Conservation (phyloP, 2,113 vertebrate genomes). For the Otis tarda region DNA sequence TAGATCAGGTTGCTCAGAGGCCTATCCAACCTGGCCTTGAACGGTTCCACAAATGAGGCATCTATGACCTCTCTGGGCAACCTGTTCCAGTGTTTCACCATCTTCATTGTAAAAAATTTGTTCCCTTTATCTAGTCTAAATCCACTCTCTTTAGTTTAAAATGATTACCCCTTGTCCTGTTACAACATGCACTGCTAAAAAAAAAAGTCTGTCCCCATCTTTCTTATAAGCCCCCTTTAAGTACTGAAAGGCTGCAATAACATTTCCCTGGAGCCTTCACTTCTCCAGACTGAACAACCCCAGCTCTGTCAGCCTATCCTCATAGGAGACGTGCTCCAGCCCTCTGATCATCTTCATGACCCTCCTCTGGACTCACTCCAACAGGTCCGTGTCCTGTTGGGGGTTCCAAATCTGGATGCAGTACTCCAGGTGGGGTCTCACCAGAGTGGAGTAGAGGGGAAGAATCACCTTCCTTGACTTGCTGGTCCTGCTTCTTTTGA, state of each 20-base stretch:
- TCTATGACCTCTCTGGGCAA: too few species aligned
- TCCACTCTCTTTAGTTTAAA: too few species aligned
- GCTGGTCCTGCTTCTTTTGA: fast-evolving
- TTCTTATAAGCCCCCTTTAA: not conserved
- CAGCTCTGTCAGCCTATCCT: not conserved
- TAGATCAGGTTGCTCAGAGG: too few species aligned
- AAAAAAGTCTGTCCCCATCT: not conserved
- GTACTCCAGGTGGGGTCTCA: not conserved
- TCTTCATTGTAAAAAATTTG: too few species aligned
- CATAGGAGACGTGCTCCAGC: not conserved
- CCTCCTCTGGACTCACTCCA: not conserved
- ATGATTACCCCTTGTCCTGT: too few species aligned
- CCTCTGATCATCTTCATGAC: not conserved
- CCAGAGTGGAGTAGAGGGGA: not conserved
- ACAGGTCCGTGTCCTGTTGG: not conserved
- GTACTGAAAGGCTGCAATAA: not conserved
- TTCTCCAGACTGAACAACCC: not conserved
- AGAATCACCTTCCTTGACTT: fast-evolving
- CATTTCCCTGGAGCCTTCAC: not conserved
- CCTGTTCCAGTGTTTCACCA: too few species aligned
- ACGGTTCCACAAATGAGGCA: too few species aligned
- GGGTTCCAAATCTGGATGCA: not conserved
- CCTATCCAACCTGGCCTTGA: too few species aligned
- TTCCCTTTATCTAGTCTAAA: too few species aligned
- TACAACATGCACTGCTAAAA: too few species aligned